Evolutionary conservation across 2,797 vertebrate genomes (phyloP).

Genomic region (Sciurus carolinensis): DNA sequence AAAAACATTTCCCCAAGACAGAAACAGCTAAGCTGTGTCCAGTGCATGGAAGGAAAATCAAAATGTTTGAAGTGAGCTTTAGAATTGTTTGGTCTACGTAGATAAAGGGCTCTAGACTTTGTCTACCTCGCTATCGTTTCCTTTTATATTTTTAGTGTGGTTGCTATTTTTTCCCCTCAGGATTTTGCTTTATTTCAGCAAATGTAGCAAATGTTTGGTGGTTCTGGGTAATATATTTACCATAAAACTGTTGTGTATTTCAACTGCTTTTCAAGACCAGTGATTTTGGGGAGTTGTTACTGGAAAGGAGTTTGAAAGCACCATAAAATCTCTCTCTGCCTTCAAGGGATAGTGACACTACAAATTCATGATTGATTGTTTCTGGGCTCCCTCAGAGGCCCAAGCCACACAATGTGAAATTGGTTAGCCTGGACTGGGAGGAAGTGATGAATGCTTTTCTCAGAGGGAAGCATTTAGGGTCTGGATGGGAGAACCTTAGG

Average conservation of each 20-base stretch:
- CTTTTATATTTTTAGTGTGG: background rate
- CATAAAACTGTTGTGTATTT: slow-evolving; percentile 25
- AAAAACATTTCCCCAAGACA: slow-evolving; percentile 33
- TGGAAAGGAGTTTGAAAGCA: background rate
- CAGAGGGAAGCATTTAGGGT: background rate
- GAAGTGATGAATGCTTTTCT: background rate
- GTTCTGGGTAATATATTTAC: slow-evolving; percentile 24
- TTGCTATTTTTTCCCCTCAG: background rate
- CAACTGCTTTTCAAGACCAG: slow-evolving; percentile 58
- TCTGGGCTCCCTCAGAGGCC: background rate
- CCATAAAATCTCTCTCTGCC: background rate
- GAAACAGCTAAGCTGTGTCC: background rate
- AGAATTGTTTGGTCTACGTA: slow-evolving; percentile 2
- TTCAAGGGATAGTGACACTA: background rate
- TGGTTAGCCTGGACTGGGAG: background rate
- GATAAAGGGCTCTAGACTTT: background rate
- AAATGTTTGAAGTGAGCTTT: slow-evolving; percentile 3
- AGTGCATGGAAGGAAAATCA: background rate
- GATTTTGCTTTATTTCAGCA: slow-evolving; percentile 52
- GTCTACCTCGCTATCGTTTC: background rate
- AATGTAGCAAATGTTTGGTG: background rate
- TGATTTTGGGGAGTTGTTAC: background rate
- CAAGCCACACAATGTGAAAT: background rate
- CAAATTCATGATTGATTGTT: background rate
- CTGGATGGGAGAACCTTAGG: background rate